phyloP scores from a whole-genome alignment of 2,888 invertebrate genomes.

The Bhutanitis thaidina region DNA sequence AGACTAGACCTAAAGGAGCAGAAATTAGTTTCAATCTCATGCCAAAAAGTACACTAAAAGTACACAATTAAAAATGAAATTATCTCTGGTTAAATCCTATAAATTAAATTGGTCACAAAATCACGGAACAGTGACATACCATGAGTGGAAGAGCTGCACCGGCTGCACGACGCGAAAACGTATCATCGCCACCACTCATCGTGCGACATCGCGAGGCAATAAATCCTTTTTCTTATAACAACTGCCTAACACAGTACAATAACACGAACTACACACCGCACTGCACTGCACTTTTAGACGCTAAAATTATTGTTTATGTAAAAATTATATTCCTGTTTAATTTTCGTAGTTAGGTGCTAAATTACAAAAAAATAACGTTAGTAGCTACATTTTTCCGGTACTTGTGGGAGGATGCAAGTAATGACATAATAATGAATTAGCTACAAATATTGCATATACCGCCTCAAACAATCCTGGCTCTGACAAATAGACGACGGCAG shows the following conservation, averaged over 20 bases:
- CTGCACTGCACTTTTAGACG: slow-evolving; percentile 25
- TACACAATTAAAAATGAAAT: no score
- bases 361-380: background rate
- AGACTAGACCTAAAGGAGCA: no score
- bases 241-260: background rate
- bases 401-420: slow-evolving; percentile 11
- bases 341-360: no score
- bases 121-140: slow-evolving; percentile 38
- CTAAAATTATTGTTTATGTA: slow-evolving; percentile 22
- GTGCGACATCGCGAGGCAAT: slow-evolving; percentile 58
- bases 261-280: slow-evolving; percentile 25
- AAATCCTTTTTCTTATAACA: background rate
- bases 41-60: no score
- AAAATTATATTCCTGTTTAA: background rate
- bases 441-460: slow-evolving; percentile 22
- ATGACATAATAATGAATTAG: background rate
- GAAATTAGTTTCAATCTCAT: no score
- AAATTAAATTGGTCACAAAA: no score
- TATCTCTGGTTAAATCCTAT: no score
- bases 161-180: slow-evolving; percentile 43
- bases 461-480: slow-evolving; percentile 42
- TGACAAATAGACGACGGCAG: slow-evolving; percentile 42
- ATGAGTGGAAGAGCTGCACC: slow-evolving; percentile 66
- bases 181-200: slow-evolving; percentile 69
- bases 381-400: slow-evolving; percentile 11